Conservation (phyloP, 2,797 vertebrate species). For the Austrolebias charrua region DNA sequence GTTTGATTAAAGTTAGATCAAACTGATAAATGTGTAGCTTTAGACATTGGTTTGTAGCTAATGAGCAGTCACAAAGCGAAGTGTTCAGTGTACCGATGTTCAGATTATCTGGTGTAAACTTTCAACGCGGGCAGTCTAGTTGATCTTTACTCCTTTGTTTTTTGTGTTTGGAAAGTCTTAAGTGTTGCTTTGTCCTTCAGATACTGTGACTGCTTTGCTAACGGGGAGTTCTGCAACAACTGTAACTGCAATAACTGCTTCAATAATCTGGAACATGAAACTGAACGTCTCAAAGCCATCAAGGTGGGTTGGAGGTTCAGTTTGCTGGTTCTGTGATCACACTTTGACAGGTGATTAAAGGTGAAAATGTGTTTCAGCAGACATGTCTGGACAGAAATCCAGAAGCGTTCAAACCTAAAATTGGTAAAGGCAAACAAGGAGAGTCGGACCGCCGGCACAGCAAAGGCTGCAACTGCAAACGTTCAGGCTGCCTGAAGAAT, state of each 20-base stretch:
- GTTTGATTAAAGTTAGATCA: neutral
- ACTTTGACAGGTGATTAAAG: neutral
- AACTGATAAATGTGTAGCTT: neutral
- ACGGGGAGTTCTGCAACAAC: conserved; percentile 98
- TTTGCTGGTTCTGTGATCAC: neutral
- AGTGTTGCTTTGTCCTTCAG: conserved; percentile 64
- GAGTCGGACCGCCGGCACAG: conserved; percentile 96
- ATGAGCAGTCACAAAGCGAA: neutral
- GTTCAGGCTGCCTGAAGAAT: conserved; percentile 97
- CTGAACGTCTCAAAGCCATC: conserved; percentile 96
- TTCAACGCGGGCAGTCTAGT: too few relatives aligned
- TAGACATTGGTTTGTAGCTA: neutral
- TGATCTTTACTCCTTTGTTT: too few relatives aligned
- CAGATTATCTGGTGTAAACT: too few relatives aligned
- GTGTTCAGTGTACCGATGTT: too few relatives aligned
- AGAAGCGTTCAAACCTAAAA: conserved; percentile 98
- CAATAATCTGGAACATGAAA: conserved; percentile 98
- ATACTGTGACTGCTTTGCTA: conserved; percentile 99
- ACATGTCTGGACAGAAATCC: conserved; percentile 98
- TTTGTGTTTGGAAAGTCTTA: neutral
- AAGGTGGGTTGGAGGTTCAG: conserved; percentile 82
- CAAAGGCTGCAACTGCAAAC: conserved; percentile 98
- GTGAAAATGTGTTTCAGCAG: conserved; percentile 67
- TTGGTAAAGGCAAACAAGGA: conserved; percentile 97
- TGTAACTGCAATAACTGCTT: conserved; percentile 99